Evolutionary conservation across 1,140 invertebrate species (phyloP).

Genomic region (Battus philenor): DNA sequence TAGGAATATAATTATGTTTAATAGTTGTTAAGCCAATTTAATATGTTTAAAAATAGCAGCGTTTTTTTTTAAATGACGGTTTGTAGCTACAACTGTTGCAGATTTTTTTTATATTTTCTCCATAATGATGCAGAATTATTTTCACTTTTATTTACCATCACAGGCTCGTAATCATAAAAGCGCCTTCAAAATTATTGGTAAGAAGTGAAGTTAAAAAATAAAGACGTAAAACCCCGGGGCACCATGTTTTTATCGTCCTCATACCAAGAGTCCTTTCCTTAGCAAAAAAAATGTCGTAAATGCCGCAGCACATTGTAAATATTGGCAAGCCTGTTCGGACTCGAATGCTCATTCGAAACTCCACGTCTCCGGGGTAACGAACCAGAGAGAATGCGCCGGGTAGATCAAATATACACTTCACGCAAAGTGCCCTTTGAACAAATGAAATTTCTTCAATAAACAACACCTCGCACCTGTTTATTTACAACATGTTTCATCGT

Average conservation of each 20-base stretch:
- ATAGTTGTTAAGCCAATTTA: no score
- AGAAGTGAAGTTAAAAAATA: not conserved
- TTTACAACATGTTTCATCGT: no score
- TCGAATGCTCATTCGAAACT: constrained; percentile 17
- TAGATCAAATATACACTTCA: constrained; percentile 6
- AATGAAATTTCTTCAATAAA: constrained; percentile 4
- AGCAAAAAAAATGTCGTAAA: constrained; percentile 30
- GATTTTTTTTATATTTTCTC: no score
- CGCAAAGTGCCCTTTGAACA: constrained; percentile 1
- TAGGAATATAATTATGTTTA: no score
- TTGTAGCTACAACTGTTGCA: no score
- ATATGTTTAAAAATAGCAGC: no score
- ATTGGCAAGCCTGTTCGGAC: constrained; percentile 22
- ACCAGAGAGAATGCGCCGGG: constrained; percentile 17
- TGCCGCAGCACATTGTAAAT: constrained; percentile 31
- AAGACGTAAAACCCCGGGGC: not conserved
- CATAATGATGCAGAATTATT: no score
- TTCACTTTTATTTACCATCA: no score
- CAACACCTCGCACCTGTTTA: not conserved
- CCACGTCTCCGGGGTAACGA: constrained; percentile 20
- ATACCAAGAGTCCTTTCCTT: constrained; percentile 14
- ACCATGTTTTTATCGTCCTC: constrained; percentile 6
- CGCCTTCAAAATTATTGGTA: no score
- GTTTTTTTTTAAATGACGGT: no score
- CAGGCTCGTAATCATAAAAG: no score